A percentile compares a stretch with the other conserved stretches of the same genome.
Conservation (phyloP, 2,113 vertebrate genomes). For the Osmerus mordax region DNA sequence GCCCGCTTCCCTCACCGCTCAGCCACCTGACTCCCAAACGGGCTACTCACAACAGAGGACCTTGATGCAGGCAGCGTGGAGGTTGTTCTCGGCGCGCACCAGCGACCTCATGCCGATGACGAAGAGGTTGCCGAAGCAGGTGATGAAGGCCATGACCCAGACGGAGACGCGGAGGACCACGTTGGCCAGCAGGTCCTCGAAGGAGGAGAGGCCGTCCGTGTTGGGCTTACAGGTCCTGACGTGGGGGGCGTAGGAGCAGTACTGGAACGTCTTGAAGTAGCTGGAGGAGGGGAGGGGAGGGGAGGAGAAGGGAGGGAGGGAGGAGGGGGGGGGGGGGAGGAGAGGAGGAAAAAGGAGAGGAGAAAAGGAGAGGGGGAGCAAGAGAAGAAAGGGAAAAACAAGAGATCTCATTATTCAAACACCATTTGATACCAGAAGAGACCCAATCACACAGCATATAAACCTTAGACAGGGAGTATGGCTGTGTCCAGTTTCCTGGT, state of each 20-base stretch:
- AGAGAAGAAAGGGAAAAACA: background rate
- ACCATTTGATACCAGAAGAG: background rate
- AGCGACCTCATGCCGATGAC: slow-evolving; percentile 83
- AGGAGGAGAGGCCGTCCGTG: slow-evolving; percentile 82
- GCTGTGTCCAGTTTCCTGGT: background rate
- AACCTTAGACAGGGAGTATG: no score
- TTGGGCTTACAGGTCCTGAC: slow-evolving; percentile 79
- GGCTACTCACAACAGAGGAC: slow-evolving; percentile 77
- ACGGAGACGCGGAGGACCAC: slow-evolving; percentile 79
- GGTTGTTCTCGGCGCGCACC: slow-evolving; percentile 80
- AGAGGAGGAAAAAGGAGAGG: no score
- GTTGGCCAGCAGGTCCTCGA: slow-evolving; percentile 82
- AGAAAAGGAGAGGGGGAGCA: no score
- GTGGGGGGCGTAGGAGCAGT: slow-evolving; percentile 80
- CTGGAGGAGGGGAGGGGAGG: slow-evolving; percentile 57
- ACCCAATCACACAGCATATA: background rate
- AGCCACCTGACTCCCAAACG: no score
- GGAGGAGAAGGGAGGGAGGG: background rate
- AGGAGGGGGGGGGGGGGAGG: background rate
- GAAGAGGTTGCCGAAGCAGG: slow-evolving; percentile 82
- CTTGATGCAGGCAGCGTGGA: slow-evolving; percentile 81
- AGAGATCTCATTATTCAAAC: background rate
- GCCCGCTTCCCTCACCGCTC: no score
- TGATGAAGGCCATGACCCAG: slow-evolving; percentile 84
- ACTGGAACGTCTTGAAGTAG: slow-evolving; percentile 83